Percentiles rank a stretch among this genome's conserved stretches.
Conservation (phyloP, 1,140 invertebrate species). For the Sycophila sp. region DNA sequence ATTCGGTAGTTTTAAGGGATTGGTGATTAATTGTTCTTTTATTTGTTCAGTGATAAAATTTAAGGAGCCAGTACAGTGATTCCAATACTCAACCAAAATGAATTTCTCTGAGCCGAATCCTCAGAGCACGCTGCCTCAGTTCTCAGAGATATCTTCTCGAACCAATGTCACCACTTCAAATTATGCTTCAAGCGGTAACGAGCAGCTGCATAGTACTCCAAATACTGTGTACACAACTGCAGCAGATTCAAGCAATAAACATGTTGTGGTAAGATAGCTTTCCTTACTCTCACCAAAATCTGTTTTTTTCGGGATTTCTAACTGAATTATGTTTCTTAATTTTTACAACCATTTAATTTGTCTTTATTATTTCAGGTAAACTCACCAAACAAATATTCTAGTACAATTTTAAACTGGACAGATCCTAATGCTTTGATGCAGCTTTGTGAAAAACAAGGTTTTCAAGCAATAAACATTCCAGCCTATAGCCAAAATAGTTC, state of each 20-base stretch:
- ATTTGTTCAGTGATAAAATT: background rate
- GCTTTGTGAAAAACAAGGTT: conserved; percentile 58
- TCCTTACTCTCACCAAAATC: background rate
- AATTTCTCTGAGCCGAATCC: conserved; percentile 54
- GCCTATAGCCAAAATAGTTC: conserved; percentile 53
- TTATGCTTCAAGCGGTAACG: conserved; percentile 44
- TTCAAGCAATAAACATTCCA: conserved; percentile 62
- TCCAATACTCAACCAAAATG: too few relatives aligned
- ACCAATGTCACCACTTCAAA: conserved; percentile 45
- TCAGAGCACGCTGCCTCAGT: conserved; percentile 57
- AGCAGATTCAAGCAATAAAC: conserved; percentile 51
- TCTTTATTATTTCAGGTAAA: conserved; percentile 48
- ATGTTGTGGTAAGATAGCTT: conserved; percentile 49
- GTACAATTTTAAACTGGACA: conserved; percentile 56
- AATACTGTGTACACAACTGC: conserved; percentile 53
- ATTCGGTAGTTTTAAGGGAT: too few relatives aligned
- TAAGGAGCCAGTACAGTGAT: too few relatives aligned
- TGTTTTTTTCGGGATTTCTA: background rate
- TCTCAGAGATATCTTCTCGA: conserved; percentile 55
- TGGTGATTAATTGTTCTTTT: background rate
- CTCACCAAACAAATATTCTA: conserved; percentile 55
- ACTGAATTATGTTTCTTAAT: background rate
- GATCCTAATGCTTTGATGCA: conserved; percentile 59
- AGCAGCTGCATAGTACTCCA: conserved; percentile 46
- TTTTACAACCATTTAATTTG: conserved; percentile 14